A percentile compares a stretch with the other conserved stretches of the same genome.
These are phyloP conservation scores for Amphipyra tragopoginis DNA, from an alignment of 2,888 invertebrate genomes.

Conservation along the genomic window DNA sequence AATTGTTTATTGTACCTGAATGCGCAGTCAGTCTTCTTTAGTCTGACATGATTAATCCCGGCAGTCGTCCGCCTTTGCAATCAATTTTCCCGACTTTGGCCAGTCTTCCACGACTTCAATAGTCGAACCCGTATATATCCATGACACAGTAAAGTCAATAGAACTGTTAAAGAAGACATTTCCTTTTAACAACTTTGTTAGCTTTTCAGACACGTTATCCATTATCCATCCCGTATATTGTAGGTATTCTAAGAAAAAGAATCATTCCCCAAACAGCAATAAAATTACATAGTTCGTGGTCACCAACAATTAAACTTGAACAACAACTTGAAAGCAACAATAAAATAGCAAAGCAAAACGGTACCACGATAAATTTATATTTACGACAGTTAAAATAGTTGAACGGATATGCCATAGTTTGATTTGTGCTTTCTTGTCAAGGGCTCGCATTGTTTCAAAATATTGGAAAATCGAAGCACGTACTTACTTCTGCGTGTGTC, in stretches of 20 bases:
- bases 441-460: constrained; percentile 81
- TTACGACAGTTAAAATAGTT: constrained; percentile 73
- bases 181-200: too few relatives aligned
- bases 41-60: constrained; percentile 8
- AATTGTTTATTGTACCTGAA: not conserved
- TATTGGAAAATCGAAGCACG: constrained; percentile 83
- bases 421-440: constrained; percentile 85
- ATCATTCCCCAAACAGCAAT: constrained; percentile 21
- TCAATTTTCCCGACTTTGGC: constrained; percentile 2
- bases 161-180: too few relatives aligned
- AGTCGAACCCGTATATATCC: too few relatives aligned
- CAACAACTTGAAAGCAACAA: constrained; percentile 65
- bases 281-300: constrained; percentile 60
- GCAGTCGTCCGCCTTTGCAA: constrained; percentile 7
- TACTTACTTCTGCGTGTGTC: constrained; percentile 74
- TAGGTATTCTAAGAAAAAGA: constrained; percentile 8
- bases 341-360: constrained; percentile 67
- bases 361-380: constrained; percentile 65
- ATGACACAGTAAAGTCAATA: too few relatives aligned
- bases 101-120: not conserved
- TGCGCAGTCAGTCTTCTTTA: constrained; percentile 2
- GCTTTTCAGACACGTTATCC: too few relatives aligned
- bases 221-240: not conserved
- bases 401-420: constrained; percentile 72
- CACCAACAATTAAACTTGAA: constrained; percentile 67